Percentiles rank a stretch among this genome's conserved stretches.
These are phyloP conservation scores for Margaritifera margaritifera DNA, from an alignment of 2,888 invertebrate genomes.

Conservation along the genomic window DNA sequence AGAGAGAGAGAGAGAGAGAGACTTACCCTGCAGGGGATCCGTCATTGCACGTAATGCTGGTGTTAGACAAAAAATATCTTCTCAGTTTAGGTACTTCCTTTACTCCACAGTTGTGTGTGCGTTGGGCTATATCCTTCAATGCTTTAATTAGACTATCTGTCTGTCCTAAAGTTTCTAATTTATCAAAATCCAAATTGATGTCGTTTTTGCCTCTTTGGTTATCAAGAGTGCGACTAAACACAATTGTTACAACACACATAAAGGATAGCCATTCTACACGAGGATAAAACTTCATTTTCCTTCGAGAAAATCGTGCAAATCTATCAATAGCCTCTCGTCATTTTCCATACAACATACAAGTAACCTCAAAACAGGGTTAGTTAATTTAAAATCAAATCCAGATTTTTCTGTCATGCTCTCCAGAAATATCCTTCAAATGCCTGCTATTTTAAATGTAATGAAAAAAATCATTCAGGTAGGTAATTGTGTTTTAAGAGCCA, in stretches of 20 bases:
- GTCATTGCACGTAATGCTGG: constrained; percentile 63
- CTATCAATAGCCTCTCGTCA: neutral
- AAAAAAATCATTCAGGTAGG: too few relatives aligned
- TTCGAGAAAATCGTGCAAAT: constrained; percentile 1
- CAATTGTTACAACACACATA: constrained; percentile 23
- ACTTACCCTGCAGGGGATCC: constrained; percentile 65
- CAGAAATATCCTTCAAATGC: too few relatives aligned
- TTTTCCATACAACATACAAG: too few relatives aligned
- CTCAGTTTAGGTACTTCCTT: constrained; percentile 58
- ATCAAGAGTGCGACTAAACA: constrained; percentile 16
- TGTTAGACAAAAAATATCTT: constrained; percentile 52
- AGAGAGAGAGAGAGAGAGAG: neutral
- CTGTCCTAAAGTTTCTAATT: constrained; percentile 45
- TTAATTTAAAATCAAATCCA: too few relatives aligned
- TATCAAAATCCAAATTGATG: constrained; percentile 44
- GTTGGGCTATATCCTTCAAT: constrained; percentile 55
- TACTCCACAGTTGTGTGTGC: constrained; percentile 61
- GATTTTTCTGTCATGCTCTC: too few relatives aligned
- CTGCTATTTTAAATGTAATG: too few relatives aligned
- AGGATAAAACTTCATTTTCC: constrained; percentile 30
- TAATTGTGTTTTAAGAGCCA: too few relatives aligned
- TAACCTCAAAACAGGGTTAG: too few relatives aligned
- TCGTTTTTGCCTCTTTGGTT: constrained; percentile 40
- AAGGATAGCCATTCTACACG: constrained; percentile 27
- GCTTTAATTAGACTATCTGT: constrained; percentile 48